Evolutionary conservation across 2,113 vertebrate species (phyloP).

Genomic region (Argyrosomus japonicus): DNA sequence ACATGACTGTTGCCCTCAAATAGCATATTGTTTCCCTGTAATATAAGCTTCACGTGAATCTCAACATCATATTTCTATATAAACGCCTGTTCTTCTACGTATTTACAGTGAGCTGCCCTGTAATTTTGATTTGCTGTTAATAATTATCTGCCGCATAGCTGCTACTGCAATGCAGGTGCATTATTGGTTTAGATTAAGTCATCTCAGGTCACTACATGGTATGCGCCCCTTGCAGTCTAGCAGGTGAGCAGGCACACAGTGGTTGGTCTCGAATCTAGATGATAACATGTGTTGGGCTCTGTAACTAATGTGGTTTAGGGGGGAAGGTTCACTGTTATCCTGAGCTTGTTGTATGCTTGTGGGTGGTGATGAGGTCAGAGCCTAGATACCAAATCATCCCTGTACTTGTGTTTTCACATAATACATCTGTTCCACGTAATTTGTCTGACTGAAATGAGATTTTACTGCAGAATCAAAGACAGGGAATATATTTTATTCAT

Average conservation of each 20-base stretch:
- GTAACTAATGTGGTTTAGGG: not conserved
- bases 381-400: not conserved
- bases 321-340: not conserved
- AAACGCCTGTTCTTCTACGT: not conserved
- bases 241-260: not conserved
- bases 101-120: not conserved
- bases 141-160: constrained; percentile 3
- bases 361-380: not conserved
- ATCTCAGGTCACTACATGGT: not conserved
- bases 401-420: not conserved
- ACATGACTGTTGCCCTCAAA: not conserved
- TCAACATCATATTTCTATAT: not conserved
- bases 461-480: constrained; percentile 6
- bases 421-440: not conserved
- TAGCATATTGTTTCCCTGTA: not conserved
- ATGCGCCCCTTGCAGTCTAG: constrained; percentile 1
- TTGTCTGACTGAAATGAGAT: not conserved
- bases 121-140: not conserved
- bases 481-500: constrained; percentile 40
- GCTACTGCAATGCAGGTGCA: constrained; percentile 13
- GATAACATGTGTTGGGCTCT: not conserved
- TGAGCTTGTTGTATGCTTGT: not conserved
- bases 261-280: constrained; percentile 9
- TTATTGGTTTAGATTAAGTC: constrained; percentile 8
- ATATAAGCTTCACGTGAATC: not conserved